Conservation (phyloP, 2,888 invertebrate species). For the Escarpia spicata region DNA sequence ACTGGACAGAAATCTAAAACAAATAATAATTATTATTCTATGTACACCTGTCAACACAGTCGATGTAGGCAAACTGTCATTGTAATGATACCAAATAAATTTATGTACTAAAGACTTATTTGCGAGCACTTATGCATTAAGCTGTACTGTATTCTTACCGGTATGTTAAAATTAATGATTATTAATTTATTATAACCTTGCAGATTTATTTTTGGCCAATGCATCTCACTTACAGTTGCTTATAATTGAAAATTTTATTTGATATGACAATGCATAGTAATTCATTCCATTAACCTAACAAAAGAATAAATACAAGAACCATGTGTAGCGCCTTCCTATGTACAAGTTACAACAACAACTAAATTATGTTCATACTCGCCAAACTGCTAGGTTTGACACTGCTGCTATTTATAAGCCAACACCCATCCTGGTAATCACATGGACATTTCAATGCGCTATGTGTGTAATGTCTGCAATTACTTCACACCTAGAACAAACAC, state of each 20-base stretch:
- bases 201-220: not conserved
- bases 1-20: not conserved
- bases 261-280: conserved; percentile 6
- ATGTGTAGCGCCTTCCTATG: not conserved
- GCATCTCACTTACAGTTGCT: not conserved
- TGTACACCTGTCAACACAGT: not conserved
- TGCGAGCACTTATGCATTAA: not conserved
- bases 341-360: not conserved
- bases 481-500: not conserved
- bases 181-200: not conserved
- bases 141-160: not conserved
- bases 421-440: not conserved
- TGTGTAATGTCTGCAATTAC: not conserved
- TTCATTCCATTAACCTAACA: not conserved
- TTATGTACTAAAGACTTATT: not conserved
- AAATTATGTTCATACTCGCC: not conserved
- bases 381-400: not conserved
- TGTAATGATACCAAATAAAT: not conserved
- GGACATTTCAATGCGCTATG: not conserved
- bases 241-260: not conserved
- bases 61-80: not conserved
- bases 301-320: not conserved
- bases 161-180: not conserved
- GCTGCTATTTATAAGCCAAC: not conserved
- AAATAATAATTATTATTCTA: not conserved